phyloP scores from a whole-genome alignment of 2,797 vertebrate genomes.

The Enteromius mattozi region DNA sequence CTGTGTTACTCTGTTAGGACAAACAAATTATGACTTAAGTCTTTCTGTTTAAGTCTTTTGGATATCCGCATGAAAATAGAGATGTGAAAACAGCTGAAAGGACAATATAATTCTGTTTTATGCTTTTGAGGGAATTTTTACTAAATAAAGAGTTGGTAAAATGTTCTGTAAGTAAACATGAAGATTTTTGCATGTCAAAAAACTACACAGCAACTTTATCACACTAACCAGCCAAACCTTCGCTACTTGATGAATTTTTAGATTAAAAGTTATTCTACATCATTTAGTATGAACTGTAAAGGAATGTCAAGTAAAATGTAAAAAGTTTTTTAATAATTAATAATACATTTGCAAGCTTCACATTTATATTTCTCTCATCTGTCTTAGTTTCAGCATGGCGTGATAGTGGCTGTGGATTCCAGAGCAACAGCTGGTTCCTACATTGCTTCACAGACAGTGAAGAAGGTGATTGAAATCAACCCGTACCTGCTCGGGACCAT shows the following conservation, averaged over 20 bases:
- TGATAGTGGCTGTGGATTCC: slow-evolving; percentile 91
- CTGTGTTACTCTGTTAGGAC: background rate
- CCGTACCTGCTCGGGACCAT: slow-evolving; percentile 91
- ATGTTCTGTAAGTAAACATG: background rate
- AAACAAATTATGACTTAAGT: background rate
- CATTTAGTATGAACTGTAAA: background rate
- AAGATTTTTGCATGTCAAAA: background rate
- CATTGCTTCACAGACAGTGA: slow-evolving; percentile 90
- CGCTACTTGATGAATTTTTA: background rate
- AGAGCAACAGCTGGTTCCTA: slow-evolving; percentile 90
- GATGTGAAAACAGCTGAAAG: background rate
- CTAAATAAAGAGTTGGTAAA: background rate
- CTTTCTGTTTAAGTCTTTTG: background rate
- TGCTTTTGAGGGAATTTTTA: background rate
- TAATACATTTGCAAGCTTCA: background rate
- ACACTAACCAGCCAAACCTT: background rate
- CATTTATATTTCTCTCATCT: background rate
- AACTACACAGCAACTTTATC: too few relatives aligned
- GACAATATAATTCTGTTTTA: too few relatives aligned
- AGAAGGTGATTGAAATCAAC: slow-evolving; percentile 95
- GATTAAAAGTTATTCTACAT: background rate
- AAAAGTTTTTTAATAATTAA: background rate
- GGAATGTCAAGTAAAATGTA: background rate
- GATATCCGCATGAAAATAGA: background rate
- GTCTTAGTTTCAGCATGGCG: slow-evolving; percentile 85